phyloP scores from a whole-genome alignment of 2,888 invertebrate genomes.

The Limnephilus rhombicus region DNA sequence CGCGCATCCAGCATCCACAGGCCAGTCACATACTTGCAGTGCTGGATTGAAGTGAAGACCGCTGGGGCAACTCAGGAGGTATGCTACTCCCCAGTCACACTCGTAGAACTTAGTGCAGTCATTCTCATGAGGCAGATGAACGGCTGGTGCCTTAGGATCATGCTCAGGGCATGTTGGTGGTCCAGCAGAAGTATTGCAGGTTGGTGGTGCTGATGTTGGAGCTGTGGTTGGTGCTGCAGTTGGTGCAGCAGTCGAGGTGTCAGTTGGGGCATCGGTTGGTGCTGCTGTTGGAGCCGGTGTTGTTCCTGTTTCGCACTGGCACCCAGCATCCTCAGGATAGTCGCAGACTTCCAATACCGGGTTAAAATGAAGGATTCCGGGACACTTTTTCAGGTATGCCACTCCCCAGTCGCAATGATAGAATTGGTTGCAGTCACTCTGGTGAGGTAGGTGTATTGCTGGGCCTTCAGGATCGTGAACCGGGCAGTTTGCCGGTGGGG shows the following conservation, averaged over 20 bases:
- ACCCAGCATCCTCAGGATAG: constrained; percentile 14
- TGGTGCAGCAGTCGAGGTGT: not conserved
- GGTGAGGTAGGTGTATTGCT: constrained; percentile 52
- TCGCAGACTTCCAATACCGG: constrained; percentile 70
- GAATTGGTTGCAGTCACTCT: constrained; percentile 70
- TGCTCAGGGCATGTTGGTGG: not conserved
- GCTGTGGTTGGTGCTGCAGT: not conserved
- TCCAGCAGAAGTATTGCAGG: not conserved
- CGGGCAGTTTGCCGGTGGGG: constrained; percentile 7
- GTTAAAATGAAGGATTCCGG: constrained; percentile 71
- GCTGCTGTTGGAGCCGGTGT: not conserved
- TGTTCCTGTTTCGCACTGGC: not conserved
- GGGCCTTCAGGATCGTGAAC: not conserved
- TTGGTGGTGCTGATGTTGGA: not conserved
- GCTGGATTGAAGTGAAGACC: too few species aligned
- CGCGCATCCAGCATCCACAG: too few species aligned
- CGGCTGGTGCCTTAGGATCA: too few species aligned
- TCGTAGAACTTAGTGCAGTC: too few species aligned
- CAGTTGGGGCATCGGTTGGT: not conserved
- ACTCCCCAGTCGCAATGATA: constrained; percentile 73
- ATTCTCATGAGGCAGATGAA: too few species aligned
- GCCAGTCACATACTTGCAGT: too few species aligned
- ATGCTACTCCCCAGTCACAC: too few species aligned
- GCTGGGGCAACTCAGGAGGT: too few species aligned
- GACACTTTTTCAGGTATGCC: constrained; percentile 69